Evolutionary conservation across 2,113 vertebrate genomes (phyloP).

Genomic region (Tor tambroides): DNA sequence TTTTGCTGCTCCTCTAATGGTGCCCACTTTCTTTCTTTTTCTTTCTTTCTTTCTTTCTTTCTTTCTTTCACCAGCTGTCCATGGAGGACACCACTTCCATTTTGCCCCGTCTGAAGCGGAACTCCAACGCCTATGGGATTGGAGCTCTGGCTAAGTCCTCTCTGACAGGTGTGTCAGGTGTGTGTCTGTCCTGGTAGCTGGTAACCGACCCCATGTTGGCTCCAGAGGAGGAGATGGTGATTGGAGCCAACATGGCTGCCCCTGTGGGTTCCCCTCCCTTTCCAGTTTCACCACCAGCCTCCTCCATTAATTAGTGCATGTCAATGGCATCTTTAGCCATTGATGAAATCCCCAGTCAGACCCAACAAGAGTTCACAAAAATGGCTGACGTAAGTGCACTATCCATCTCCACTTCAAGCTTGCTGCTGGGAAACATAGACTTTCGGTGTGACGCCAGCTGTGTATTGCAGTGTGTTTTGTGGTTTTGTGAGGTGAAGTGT

Average conservation of each 20-base stretch:
- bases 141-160: constrained; percentile 99
- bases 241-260: constrained; percentile 79
- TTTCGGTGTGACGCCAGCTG: constrained; percentile 53
- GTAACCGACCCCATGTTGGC: constrained; percentile 79
- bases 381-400: constrained; percentile 65
- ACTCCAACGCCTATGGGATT: constrained; percentile 92
- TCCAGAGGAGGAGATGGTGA: constrained; percentile 69
- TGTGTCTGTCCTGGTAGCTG: constrained; percentile 80
- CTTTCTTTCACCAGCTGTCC: constrained; percentile 81
- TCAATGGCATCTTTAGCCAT: constrained; percentile 77
- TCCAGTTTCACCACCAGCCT: constrained; percentile 66
- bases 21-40: no score
- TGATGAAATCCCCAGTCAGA: constrained; percentile 73
- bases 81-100: constrained; percentile 99
- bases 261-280: constrained; percentile 71
- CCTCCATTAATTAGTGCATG: constrained; percentile 70
- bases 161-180: constrained; percentile 94
- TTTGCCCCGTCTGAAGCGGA: constrained; percentile 93
- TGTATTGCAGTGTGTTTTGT: constrained; percentile 45
- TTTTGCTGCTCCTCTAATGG: no score
- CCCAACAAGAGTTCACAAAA: constrained; percentile 56
- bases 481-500: constrained; percentile 45
- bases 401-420: constrained; percentile 72
- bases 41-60: not conserved
- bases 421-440: constrained; percentile 68